Conservation (phyloP, 2,113 vertebrate species). For the Pomatostomus ruficeps region DNA sequence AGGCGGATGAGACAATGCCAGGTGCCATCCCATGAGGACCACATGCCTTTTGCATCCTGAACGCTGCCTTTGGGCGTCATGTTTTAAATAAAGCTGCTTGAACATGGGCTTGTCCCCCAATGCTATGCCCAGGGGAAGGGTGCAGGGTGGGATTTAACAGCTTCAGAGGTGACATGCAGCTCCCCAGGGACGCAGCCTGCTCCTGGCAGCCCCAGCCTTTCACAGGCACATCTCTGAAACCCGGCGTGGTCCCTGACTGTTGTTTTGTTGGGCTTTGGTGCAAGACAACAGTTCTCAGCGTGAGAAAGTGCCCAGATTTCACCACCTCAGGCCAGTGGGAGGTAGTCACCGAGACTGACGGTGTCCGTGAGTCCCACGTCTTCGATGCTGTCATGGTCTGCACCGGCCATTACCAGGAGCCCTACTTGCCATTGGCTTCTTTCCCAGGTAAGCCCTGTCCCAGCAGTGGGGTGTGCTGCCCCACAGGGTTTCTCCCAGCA, state of each 20-base stretch:
- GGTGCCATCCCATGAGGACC: fast-evolving
- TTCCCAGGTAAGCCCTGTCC: constrained; percentile 79
- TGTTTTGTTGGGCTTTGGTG: not conserved
- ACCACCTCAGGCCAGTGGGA: constrained; percentile 84
- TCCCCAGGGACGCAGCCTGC: not conserved
- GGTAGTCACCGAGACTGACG: constrained; percentile 68
- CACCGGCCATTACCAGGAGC: constrained; percentile 75
- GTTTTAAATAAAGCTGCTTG: not conserved
- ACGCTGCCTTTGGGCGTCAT: fast-evolving
- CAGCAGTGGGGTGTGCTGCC: not conserved
- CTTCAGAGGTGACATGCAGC: not conserved
- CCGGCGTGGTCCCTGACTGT: fast-evolving
- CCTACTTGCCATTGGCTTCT: constrained; percentile 72
- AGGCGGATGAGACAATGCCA: fast-evolving
- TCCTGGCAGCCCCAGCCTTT: not conserved
- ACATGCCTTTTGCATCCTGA: fast-evolving
- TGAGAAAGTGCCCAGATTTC: constrained; percentile 76
- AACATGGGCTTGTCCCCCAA: not conserved
- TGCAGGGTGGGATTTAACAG: not conserved
- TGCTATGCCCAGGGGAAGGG: not conserved
- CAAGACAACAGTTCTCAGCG: constrained; percentile 78
- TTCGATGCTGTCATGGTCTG: constrained; percentile 90
- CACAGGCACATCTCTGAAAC: not conserved
- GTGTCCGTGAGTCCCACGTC: constrained; percentile 52
- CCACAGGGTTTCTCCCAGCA: not conserved